Evolutionary conservation across 1,140 invertebrate genomes (phyloP), one percentile per base, ranked within the genome.

Genomic region (Caenorhabditis inopinata): DNA sequence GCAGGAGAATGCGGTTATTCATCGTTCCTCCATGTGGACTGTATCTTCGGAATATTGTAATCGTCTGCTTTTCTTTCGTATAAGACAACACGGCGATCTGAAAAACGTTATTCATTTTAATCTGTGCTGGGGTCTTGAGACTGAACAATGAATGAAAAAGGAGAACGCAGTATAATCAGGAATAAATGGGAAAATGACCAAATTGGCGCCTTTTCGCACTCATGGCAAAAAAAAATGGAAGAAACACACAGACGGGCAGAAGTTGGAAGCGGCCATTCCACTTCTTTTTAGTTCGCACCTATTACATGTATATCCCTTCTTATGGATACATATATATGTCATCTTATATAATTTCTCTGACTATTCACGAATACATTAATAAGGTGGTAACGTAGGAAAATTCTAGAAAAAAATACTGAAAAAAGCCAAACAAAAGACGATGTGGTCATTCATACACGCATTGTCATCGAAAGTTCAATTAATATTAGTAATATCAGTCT

Each of bases 201-300:
- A 68, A 68, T 68, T 68, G 58, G 58, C 58, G 58, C 58, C 58
- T 68, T 68, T 68, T 68, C 58, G 23, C n/a, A 68, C 27, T 68
- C n/a, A 68, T n/a, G 38, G 27, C 14, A 9, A 32, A 18, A 18
- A 68, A 68, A 18, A 68, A 68, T 11, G 27, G 25, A 62, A 32
- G 53, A 62, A 62, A 62, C 32, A 68, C 23, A 68, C 32, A 68
- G 32, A 38, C 29, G 38, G 38, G 38, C 58, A 42, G 27, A 68
- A 35, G 58, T 68, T 32, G 23, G 23, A n/a, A n/a, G n/a, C 11
- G 58, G 38, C 32, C 9, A 68, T 68, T 42, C 58, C 58, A 68
- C 58, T 42, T 68, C 58, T 42, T 68, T 68, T 68, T 68, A 38
- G 27, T 9, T 68, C 32, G 9, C n/a, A 29, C 11, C 4, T 68